Evolutionary conservation across 2,888 invertebrate genomes (phyloP).

Genomic region (Eupithecia exiguata): DNA sequence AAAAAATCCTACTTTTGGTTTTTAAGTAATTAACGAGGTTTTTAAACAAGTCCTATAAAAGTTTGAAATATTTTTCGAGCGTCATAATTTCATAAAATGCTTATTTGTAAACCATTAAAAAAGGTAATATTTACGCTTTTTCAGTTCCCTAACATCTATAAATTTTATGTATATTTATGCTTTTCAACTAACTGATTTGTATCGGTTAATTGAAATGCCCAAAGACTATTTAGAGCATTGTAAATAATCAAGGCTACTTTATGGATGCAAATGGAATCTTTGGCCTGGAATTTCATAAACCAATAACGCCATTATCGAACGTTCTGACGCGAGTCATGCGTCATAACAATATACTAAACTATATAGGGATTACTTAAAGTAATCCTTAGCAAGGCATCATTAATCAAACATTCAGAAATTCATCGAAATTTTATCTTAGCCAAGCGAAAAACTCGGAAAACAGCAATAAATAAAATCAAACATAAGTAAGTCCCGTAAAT

Average conservation of each 20-base stretch:
- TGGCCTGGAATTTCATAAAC: slow-evolving; percentile 23
- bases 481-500: background rate
- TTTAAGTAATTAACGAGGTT: background rate
- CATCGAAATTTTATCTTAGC: background rate
- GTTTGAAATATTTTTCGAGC: background rate
- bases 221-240: slow-evolving; percentile 20
- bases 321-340: slow-evolving; percentile 21
- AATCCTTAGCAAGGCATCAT: background rate
- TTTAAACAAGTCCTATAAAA: background rate
- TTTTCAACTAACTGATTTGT: no score
- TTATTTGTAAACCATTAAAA: background rate
- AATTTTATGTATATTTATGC: background rate
- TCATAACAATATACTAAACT: slow-evolving; percentile 9
- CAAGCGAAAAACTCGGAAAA: background rate
- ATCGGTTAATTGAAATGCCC: slow-evolving; percentile 1
- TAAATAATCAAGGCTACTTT: slow-evolving; percentile 20
- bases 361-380: slow-evolving; percentile 10
- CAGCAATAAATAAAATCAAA: background rate
- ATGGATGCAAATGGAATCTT: slow-evolving; percentile 18
- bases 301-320: slow-evolving; percentile 27
- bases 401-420: background rate
- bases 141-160: background rate
- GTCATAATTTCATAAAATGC: background rate
- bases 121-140: background rate
- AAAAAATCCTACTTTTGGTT: background rate